Percentiles rank a stretch among this genome's conserved stretches.
Evolutionary conservation across 2,113 vertebrate species (phyloP).

Genomic region (Archocentrus centrarchus): DNA sequence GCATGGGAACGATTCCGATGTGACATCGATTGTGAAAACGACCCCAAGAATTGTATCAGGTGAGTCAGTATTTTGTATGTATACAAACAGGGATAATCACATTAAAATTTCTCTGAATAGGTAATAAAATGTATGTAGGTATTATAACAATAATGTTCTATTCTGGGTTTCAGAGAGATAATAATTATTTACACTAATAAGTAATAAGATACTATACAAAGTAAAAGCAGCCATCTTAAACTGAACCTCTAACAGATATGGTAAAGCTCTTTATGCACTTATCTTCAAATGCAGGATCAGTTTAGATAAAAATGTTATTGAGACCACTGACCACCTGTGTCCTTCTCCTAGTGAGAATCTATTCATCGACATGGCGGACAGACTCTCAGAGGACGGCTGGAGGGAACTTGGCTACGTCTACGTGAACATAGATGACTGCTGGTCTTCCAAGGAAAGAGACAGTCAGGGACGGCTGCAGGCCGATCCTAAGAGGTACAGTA

Average conservation of each 20-base stretch:
- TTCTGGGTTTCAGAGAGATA: neutral
- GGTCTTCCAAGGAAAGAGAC: conserved; percentile 87
- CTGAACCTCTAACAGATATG: neutral
- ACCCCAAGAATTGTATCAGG: conserved; percentile 94
- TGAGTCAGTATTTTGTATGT: conserved; percentile 33
- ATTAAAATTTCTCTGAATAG: neutral
- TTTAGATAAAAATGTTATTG: neutral
- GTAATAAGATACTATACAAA: neutral
- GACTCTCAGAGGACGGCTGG: conserved; percentile 85
- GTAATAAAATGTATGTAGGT: neutral
- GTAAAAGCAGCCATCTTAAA: neutral
- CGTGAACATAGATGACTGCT: conserved; percentile 96
- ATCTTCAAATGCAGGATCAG: neutral
- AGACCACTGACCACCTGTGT: neutral
- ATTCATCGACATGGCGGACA: conserved; percentile 92
- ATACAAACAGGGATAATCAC: neutral
- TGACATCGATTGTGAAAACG: conserved; percentile 84
- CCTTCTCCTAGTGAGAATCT: conserved; percentile 75
- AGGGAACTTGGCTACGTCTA: conserved; percentile 83
- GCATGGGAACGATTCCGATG: conserved; percentile 95
- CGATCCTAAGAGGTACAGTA: conserved; percentile 81
- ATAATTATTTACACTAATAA: neutral
- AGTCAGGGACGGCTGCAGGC: conserved; percentile 81
- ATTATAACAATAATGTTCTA: neutral
- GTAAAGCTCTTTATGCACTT: neutral